Percentiles rank a stretch among this genome's conserved stretches.
These are phyloP conservation scores for Palaemon carinicauda DNA, from an alignment of 1,140 invertebrate genomes.

Conservation along the genomic window DNA sequence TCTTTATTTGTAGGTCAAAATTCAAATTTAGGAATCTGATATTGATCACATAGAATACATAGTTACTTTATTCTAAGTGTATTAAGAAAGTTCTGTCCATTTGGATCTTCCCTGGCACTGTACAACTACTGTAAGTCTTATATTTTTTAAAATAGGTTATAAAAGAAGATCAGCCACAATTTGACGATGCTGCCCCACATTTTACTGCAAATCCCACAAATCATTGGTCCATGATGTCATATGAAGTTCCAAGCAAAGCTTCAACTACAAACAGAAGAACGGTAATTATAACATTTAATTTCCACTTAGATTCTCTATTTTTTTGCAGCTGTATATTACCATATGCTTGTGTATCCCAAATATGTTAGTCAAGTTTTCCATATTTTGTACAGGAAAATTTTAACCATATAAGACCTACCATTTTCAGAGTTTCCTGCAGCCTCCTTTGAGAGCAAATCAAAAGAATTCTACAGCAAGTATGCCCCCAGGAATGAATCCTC, in stretches of 20 bases:
- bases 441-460: slow-evolving; percentile 4
- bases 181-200: slow-evolving; percentile 37
- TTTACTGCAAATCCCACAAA: neutral
- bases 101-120: too few species aligned
- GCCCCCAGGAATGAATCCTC: slow-evolving; percentile 28
- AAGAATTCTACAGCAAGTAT: slow-evolving; percentile 47
- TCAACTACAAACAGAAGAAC: slow-evolving; percentile 36
- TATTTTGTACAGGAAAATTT: too few species aligned
- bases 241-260: slow-evolving; percentile 31
- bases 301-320: too few species aligned
- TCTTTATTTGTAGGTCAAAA: too few species aligned
- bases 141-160: slow-evolving; percentile 46
- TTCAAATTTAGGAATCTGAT: too few species aligned
- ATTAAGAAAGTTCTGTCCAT: too few species aligned
- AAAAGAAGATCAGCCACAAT: slow-evolving; percentile 59
- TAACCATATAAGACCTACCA: neutral
- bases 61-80: too few species aligned
- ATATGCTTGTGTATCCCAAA: too few species aligned
- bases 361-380: neutral
- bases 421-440: neutral
- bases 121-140: too few species aligned
- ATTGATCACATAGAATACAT: too few species aligned
- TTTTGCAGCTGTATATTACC: too few species aligned
- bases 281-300: neutral
- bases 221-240: slow-evolving; percentile 28